Percentiles rank a stretch among this genome's conserved stretches.
Conservation (phyloP, 2,888 invertebrate genomes). For the Diploptera punctata region DNA sequence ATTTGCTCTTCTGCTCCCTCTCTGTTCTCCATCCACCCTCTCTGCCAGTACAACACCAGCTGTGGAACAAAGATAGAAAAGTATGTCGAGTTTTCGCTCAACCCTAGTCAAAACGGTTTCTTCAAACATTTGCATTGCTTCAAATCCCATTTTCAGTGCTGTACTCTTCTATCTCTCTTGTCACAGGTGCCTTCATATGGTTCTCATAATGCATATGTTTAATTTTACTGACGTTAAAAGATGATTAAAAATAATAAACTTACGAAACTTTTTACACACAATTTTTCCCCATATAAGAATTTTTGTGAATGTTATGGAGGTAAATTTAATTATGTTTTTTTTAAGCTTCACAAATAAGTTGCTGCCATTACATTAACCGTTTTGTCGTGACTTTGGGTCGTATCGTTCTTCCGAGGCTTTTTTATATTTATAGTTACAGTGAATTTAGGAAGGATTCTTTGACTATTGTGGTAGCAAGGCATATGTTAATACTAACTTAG, state of each 20-base stretch:
- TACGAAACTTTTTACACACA: too few relatives aligned
- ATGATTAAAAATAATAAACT: neutral
- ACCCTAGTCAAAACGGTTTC: constrained; percentile 1
- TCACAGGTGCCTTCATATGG: neutral
- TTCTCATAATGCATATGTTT: neutral
- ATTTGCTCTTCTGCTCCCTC: constrained; percentile 15
- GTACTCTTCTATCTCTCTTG: neutral
- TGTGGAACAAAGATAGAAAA: neutral
- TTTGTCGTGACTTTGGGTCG: too few relatives aligned
- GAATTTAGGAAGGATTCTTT: too few relatives aligned
- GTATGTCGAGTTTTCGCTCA: neutral
- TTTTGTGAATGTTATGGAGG: too few relatives aligned
- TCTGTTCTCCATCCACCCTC: neutral
- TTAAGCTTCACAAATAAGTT: too few relatives aligned
- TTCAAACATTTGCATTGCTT: constrained; percentile 44
- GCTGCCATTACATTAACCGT: too few relatives aligned
- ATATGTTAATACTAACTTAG: too few relatives aligned
- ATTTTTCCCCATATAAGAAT: too few relatives aligned
- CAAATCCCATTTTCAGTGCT: neutral
- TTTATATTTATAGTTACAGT: too few relatives aligned
- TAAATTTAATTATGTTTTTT: too few relatives aligned
- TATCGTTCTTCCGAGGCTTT: too few relatives aligned
- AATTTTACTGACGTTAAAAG: neutral
- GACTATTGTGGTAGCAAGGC: too few relatives aligned
- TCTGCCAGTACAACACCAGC: neutral